Evolutionary conservation across 2,888 invertebrate species (phyloP), one percentile per base, ranked within the genome.

Genomic region (Conistra vaccinii): DNA sequence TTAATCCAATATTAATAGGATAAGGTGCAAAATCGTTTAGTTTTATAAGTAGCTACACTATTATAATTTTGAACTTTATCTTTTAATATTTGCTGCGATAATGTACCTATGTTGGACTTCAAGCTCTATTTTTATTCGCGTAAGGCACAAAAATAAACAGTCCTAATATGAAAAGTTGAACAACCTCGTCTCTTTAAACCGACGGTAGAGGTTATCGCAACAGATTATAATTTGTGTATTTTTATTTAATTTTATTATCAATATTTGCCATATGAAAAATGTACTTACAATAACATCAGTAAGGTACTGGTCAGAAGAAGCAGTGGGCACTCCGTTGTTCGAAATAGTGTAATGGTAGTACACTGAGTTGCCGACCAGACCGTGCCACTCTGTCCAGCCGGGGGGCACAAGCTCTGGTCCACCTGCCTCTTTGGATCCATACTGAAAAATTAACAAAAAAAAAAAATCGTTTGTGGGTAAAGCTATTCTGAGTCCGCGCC

Each of bases 291-390:
- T 97, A 69, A 98, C 96, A 95, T 99, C 98, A 3, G 99, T 99
- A 29, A 99, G 97, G 93, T 99, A 99, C 77, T 98, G 97, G 29
- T 97, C 94, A 32, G 97, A 92, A 23, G 97, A 97, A 88, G 97
- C 97, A 51, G 97, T 97, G 17, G 97, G 96, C 0, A 97, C 97
- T 0, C 98, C 98, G 92, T 99, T 98, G 84, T 98, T 97, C 0
- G 98, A 98, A 63, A 99, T 93, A 0, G 98, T 97, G 91, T 99
- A 99, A 94, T 99, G 97, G 93, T 99, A 99, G 94, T 99, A 99
- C n/a, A 97, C 97, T 0, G 99, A 99, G 94, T 99, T 99, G 48
- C 99, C 99, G 80, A 98, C 97, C 57, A 99, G 96, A 0, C 98
- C 99, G 89, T 98, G 97, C 98, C 99, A 99, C 90, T 98, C 97